These are phyloP conservation scores for Bombus impatiens DNA, from an alignment of 1,140 invertebrate genomes.

Conservation along the genomic window DNA sequence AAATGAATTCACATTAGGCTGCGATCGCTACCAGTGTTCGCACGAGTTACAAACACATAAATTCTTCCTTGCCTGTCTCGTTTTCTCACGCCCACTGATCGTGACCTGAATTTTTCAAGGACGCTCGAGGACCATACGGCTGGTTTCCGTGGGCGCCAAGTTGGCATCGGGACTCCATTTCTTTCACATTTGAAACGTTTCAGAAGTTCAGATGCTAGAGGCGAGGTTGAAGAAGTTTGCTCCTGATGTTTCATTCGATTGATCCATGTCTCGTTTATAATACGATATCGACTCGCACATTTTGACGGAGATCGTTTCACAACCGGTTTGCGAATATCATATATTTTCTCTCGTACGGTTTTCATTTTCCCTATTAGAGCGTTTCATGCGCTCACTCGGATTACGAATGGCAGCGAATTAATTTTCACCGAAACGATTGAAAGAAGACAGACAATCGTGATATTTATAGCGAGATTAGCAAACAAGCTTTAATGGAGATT, in stretches of 20 bases:
- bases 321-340: too few species aligned
- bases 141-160: neutral
- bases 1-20: neutral
- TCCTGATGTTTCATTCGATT: neutral
- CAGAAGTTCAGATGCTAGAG: neutral
- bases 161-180: neutral
- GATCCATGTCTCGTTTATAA: neutral
- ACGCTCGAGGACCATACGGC: neutral
- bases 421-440: too few species aligned
- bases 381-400: too few species aligned
- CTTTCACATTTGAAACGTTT: neutral
- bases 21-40: conserved; percentile 54
- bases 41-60: conserved; percentile 63
- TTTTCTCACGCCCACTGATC: neutral
- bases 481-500: too few species aligned
- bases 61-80: conserved; percentile 24
- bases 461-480: too few species aligned
- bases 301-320: neutral
- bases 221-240: neutral
- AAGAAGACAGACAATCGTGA: too few species aligned
- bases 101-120: conserved; percentile 33
- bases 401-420: too few species aligned
- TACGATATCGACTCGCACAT: neutral
- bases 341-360: too few species aligned
- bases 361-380: too few species aligned